Base-by-base conservation (phyloP, 2,797 vertebrate genomes). In the Acanthopagrus latus region DNA sequence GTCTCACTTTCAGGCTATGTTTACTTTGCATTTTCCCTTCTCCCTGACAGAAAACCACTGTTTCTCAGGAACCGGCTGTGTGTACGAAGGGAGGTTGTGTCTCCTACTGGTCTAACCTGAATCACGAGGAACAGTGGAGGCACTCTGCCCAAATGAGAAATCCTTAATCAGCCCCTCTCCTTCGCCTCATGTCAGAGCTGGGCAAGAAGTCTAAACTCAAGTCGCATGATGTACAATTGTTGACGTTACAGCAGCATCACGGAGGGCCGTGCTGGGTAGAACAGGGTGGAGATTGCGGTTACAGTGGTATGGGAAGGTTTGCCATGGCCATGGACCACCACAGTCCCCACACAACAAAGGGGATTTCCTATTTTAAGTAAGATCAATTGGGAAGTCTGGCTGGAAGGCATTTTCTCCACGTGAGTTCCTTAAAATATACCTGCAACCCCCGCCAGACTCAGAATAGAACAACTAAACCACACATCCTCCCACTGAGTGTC, bases 381-480 rank as follows among this genome's bases (percentile, higher is more conserved):
- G 81, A 86, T 92, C 62, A 79, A 83, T 82, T 57, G 54, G 47
- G 54, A 71, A 82, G 78, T 86, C 65, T 76, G 71, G 17, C 83
- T 82, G 54, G 64, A 85, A 84, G 81, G 47, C 65, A 78, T 86
- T 90, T 88, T 85, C 74, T 81, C 48, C 25, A 50, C 66, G 65
- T 46, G 57, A 78, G 75, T 69, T 80, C 44, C 88, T 81, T 69
- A 85, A 87, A 91, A 91, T 91, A 90, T 64, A 78, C 79, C n/a
- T 80, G 41, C 82, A 83, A 50, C 64, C 81, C 60, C 62, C 71
- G 27, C 83, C 77, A 72, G 67, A 51, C 87, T 83, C 38, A 71
- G 67, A 93, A 93, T 93, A 91, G 88, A 85, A 54, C 73, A 78
- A 65, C 41, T 64, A 76, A 70, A 89, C 83, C 90, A 89, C 85